Percentiles rank a stretch among this genome's conserved stretches.
Evolutionary conservation across 1,140 invertebrate species (phyloP).

Genomic region (Zaprionus davidi): DNA sequence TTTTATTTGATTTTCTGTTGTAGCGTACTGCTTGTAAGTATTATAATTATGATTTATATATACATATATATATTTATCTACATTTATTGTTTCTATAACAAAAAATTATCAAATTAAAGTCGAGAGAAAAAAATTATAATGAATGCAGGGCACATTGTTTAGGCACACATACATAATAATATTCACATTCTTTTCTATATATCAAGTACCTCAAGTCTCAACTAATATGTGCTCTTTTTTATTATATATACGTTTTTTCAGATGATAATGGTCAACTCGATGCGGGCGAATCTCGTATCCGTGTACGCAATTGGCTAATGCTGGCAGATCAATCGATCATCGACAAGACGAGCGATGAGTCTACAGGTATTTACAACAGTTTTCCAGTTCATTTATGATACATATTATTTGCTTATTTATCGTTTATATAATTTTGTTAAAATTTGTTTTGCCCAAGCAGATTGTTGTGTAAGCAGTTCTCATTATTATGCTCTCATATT

Average conservation of each 20-base stretch:
- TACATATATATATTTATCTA: not conserved
- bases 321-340: slow-evolving; percentile 81
- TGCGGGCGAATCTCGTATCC: slow-evolving; percentile 71
- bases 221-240: slow-evolving; percentile 40
- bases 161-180: slow-evolving; percentile 52
- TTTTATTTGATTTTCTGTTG: slow-evolving; percentile 56
- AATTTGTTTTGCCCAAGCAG: not conserved
- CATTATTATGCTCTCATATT: too few relatives aligned
- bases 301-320: slow-evolving; percentile 83
- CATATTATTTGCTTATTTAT: slow-evolving; percentile 7
- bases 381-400: not conserved
- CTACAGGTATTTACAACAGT: slow-evolving; percentile 63
- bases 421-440: slow-evolving; percentile 11
- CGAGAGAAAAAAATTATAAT: slow-evolving; percentile 19
- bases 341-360: slow-evolving; percentile 53
- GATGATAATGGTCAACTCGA: slow-evolving; percentile 62
- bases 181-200: not conserved
- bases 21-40: slow-evolving; percentile 78
- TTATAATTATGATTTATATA: slow-evolving; percentile 45
- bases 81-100: slow-evolving; percentile 25
- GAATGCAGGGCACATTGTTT: slow-evolving; percentile 46
- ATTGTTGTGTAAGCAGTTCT: not conserved
- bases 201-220: not conserved
- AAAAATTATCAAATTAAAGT: slow-evolving; percentile 15
- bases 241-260: slow-evolving; percentile 47